Evolutionary conservation across 1,140 invertebrate genomes (phyloP).

Genomic region (Macrobrachium rosenbergii): DNA sequence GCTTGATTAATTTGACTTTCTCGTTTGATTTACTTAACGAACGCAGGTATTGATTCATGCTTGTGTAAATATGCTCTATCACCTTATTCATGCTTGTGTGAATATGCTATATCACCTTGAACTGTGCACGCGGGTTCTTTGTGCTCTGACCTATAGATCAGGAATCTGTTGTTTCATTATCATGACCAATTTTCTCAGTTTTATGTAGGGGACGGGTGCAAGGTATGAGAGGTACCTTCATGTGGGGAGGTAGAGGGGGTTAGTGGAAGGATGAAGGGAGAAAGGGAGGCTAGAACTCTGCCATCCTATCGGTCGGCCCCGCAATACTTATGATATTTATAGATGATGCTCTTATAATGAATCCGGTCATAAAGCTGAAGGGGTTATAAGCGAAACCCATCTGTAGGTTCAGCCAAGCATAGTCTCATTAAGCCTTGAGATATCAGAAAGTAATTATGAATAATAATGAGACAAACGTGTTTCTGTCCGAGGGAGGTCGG

Average conservation of each 20-base stretch:
- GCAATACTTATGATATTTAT: slow-evolving; percentile 52
- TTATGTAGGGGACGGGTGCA: neutral
- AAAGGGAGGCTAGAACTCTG: no score
- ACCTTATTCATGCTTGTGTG: no score
- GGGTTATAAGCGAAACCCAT: slow-evolving; percentile 44
- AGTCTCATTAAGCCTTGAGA: slow-evolving; percentile 54
- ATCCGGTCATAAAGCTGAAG: slow-evolving; percentile 46
- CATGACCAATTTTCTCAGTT: slow-evolving; percentile 15
- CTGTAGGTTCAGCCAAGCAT: slow-evolving; percentile 57
- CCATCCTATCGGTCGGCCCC: neutral
- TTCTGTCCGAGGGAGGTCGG: slow-evolving; percentile 57
- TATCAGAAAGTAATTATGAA: slow-evolving; percentile 64
- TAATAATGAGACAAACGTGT: slow-evolving; percentile 63
- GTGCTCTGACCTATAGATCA: no score
- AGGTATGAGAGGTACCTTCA: neutral
- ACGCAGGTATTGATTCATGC: no score
- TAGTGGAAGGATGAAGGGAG: neutral
- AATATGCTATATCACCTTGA: no score
- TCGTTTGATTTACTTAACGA: no score
- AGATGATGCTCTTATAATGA: slow-evolving; percentile 30
- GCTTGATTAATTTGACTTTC: no score
- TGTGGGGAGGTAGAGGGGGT: neutral
- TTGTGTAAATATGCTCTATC: no score
- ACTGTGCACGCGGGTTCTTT: no score
- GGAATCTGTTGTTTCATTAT: neutral